Evolutionary conservation across 2,888 invertebrate genomes (phyloP), one percentile per base, ranked within the genome.

Genomic region (Xestia c-nigrum): DNA sequence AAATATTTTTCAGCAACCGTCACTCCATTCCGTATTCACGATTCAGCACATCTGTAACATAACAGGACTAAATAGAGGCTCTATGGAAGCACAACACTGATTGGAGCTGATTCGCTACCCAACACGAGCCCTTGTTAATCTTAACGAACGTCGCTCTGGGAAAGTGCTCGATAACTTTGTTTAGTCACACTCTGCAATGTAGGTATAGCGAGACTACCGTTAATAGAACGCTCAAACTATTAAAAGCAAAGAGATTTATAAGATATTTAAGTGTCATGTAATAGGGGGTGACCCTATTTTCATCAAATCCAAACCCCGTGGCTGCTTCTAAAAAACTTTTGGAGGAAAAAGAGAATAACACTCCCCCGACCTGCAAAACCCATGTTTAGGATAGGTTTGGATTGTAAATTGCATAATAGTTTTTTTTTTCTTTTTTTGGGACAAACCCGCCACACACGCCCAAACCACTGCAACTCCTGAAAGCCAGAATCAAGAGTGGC

Each of bases 91-190:
- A 79, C 69, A 79, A 78, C 85, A 80, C 79, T 89, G 87, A 89
- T 89, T 89, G 88, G 81, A 81, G 64, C 76, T 89, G 89, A 89
- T 90, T 89, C 85, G 87, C 85, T 85, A 87, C 87, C 76, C 72
- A 80, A 82, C 83, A 81, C 83, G 68, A 84, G 79, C 78, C 77
- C 88, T 92, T 90, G 91, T 91, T 91, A 91, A 88, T 86, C 87
- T 89, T 91, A 90, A 91, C 87, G 89, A 91, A 89, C 89, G 89
- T 85, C 81, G 84, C 84, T 50, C 69, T 80, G 87, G 85, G 78
- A 82, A 76, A 76, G 76, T 78, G 89, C 75, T 81, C 77, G 72
- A 74, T 83, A 89, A 87, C 87, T 87, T 84, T 85, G 84, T 87
- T 88, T 87, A 81, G 80, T 78, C 76, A 68, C 77, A 85, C 78